Evolutionary conservation across 1,140 invertebrate species (phyloP), one percentile per base, ranked within the genome.

Genomic region (Microplitis mediator): DNA sequence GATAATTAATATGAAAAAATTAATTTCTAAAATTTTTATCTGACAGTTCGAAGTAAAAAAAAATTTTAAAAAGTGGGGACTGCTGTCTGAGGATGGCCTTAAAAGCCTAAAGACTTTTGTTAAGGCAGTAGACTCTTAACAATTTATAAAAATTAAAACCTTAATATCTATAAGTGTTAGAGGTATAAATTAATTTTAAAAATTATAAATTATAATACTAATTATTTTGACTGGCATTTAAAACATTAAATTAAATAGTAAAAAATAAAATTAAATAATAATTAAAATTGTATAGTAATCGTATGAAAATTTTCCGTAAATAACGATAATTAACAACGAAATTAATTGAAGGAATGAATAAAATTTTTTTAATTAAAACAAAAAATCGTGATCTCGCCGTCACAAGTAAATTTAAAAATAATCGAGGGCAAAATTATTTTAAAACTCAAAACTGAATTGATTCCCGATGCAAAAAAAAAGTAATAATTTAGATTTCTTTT

Each of bases 221-320:
- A 74, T 45, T 45, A 45, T 45, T 45, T 45, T 65, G 71, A 82
- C 71, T 76, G 79, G 79, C 82, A 84, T 85, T 85, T 79, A 80
- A 81, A 84, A 82, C 74, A 74, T 77, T 79, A 64, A 52, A 65
- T 66, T 66, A 66, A 78, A 75, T 69, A 70, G 74, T 76, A 76
- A 77, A 14, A 50, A 31, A n/a, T 50, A 14, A 61, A 70, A 50
- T 23, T 81, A 83, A 80, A 84, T 81, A 11, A 3, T 45, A 9
- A 80, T 82, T 80, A 82, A 85, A 84, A 76, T 84, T 86, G 83
- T 84, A 85, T 85, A 85, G 83, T 85, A 84, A 78, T 81, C 74
- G 72, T 79, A 80, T 80, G 76, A 72, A 82, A 77, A 79, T 76
- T 77, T 77, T 84, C 82, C 79, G 81, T 83, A 83, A 23, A 84